Evolutionary conservation across 2,113 vertebrate genomes (phyloP), one percentile per base, ranked within the genome.

Genomic region (Blennius ocellaris): DNA sequence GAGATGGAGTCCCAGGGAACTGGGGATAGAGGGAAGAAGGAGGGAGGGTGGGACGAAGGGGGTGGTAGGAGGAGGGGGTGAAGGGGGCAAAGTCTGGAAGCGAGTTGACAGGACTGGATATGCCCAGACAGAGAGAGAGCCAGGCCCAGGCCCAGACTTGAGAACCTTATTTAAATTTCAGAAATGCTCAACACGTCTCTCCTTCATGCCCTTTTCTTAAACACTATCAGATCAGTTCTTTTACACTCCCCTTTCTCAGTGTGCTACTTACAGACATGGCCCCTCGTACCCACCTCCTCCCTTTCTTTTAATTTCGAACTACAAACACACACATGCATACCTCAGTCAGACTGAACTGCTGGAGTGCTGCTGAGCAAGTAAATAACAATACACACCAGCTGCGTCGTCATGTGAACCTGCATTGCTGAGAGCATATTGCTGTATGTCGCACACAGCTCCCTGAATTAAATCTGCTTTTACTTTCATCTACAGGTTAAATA

Each of bases 381-480:
- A 92, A 94, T 86, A 92, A 92, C 90, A 93, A 93, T 85, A 87
- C 65, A 85, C 92, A 92, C 77, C 92, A 92, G 76, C 88, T 92
- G 91, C 58, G 67, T 67, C 81, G 78, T 65, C 5, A 52, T 73
- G 82, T 78, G 68, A 90, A 87, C 69, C 69, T 67, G 71, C 63
- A 66, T 16, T 17, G 61, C 61, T 53, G 69, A 55, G 72, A 45
- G 63, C 17, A 58, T 47, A 67, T 64, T 56, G 74, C 66, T 54
- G 43, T 68, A 69, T 40, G 65, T 73, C 76, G 84, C 69, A 36
- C 48, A 39, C 48, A 62, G 54, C 69, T 86, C 56, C 40, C 77
- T 72, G 48, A 69, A 78, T 57, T n/a, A 8, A 57, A 15, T 43
- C 62, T 52, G 21, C 21, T 30, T 30, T 30, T 2, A 30, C 21